Percentiles rank a stretch among this genome's conserved stretches.
phyloP scores from a whole-genome alignment of 2,113 vertebrate species.

The Charina bottae region DNA sequence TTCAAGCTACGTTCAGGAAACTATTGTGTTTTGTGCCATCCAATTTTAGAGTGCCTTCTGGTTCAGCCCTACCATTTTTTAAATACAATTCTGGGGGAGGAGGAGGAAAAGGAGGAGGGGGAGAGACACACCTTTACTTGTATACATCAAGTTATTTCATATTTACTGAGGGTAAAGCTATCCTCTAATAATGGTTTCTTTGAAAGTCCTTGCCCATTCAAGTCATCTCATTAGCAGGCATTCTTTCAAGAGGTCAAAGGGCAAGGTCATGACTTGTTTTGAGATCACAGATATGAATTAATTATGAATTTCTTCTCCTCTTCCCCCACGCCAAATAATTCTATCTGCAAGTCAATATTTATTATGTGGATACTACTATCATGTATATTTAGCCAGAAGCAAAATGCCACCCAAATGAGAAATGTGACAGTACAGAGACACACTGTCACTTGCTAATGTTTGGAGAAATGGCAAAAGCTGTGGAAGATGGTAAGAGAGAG shows the following conservation, averaged over 20 bases:
- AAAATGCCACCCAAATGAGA: slow-evolving; percentile 27
- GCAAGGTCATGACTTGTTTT: slow-evolving; percentile 40
- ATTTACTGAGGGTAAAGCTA: background rate
- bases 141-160: background rate
- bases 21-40: background rate
- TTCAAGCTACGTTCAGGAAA: no score
- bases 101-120: background rate
- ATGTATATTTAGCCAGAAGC: slow-evolving; percentile 20
- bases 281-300: slow-evolving; percentile 34
- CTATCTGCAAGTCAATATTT: slow-evolving; percentile 40
- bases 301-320: background rate
- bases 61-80: background rate
- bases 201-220: background rate
- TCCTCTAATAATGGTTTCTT: background rate
- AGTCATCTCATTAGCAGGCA: background rate
- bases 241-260: background rate
- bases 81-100: background rate
- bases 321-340: background rate
- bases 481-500: background rate
- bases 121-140: background rate
- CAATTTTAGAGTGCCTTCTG: background rate
- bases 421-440: background rate
- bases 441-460: slow-evolving; percentile 24
- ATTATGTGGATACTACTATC: slow-evolving; percentile 11
- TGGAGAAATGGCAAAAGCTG: slow-evolving; percentile 17